These are phyloP conservation scores for Philaethria dido DNA, from an alignment of 2,888 invertebrate species.

Conservation along the genomic window DNA sequence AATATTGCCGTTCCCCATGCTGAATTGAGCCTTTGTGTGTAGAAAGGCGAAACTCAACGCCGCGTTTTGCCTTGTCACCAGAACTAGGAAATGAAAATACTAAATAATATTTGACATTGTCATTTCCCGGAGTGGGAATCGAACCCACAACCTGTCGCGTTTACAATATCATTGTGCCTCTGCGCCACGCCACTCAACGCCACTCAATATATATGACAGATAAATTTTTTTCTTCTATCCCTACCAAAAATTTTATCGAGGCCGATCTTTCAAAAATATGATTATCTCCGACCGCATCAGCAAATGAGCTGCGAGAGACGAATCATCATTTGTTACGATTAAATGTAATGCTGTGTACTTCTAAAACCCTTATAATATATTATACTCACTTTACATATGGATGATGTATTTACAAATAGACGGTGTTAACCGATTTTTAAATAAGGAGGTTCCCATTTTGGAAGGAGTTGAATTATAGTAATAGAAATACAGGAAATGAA, in stretches of 20 bases:
- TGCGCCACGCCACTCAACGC: no score
- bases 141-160: no score
- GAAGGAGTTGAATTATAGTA: no score
- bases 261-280: conserved; percentile 76
- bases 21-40: background rate
- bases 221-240: conserved; percentile 50
- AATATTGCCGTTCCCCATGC: no score
- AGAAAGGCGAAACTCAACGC: background rate
- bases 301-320: conserved; percentile 65
- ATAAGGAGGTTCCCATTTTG: no score
- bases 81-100: no score
- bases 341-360: conserved; percentile 30
- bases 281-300: conserved; percentile 68
- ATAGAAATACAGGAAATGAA: no score
- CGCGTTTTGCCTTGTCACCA: background rate
- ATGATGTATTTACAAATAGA: background rate
- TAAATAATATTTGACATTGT: no score
- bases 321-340: conserved; percentile 43
- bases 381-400: conserved; percentile 17
- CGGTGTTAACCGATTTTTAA: no score
- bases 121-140: no score
- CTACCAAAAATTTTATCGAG: conserved; percentile 65
- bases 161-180: no score
- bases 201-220: background rate
- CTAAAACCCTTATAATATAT: conserved; percentile 20